phyloP scores from a whole-genome alignment of 2,797 vertebrate species.

The Micropoecilia bifurca region DNA sequence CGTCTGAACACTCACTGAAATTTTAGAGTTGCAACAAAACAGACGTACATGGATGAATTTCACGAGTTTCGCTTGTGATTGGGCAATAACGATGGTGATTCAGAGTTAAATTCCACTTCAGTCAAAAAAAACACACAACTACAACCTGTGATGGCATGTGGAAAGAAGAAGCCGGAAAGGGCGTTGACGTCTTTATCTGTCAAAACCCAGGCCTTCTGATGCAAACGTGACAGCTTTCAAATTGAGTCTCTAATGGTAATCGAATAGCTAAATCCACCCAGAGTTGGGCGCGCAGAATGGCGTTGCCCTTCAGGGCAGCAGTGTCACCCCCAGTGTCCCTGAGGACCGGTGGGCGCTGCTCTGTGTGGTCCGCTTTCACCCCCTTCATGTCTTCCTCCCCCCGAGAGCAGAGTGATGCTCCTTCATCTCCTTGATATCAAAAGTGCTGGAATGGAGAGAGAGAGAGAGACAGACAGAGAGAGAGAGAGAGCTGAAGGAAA shows the following conservation, averaged over 20 bases:
- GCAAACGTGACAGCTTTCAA: slow-evolving; percentile 59
- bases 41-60: background rate
- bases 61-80: background rate
- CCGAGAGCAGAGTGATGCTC: slow-evolving; percentile 52
- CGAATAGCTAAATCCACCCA: slow-evolving; percentile 54
- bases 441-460: slow-evolving; percentile 75
- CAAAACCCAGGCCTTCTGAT: slow-evolving; percentile 41
- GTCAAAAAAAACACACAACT: background rate
- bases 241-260: slow-evolving; percentile 69
- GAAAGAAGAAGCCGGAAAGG: slow-evolving; percentile 27
- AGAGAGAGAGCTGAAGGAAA: slow-evolving; percentile 33
- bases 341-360: slow-evolving; percentile 59
- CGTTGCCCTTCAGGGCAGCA: slow-evolving; percentile 53
- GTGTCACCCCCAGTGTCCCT: slow-evolving; percentile 66
- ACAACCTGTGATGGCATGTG: background rate
- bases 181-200: slow-evolving; percentile 60
- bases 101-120: background rate
- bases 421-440: slow-evolving; percentile 78
- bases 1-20: background rate
- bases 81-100: background rate
- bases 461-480: slow-evolving; percentile 44
- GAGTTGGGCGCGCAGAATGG: slow-evolving; percentile 26
- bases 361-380: slow-evolving; percentile 79
- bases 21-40: background rate
- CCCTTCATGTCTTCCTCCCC: slow-evolving; percentile 36